Percentiles rank a stretch among this genome's conserved stretches.
These are phyloP conservation scores for Riparia riparia DNA, from an alignment of 2,113 vertebrate species.

Conservation along the genomic window DNA sequence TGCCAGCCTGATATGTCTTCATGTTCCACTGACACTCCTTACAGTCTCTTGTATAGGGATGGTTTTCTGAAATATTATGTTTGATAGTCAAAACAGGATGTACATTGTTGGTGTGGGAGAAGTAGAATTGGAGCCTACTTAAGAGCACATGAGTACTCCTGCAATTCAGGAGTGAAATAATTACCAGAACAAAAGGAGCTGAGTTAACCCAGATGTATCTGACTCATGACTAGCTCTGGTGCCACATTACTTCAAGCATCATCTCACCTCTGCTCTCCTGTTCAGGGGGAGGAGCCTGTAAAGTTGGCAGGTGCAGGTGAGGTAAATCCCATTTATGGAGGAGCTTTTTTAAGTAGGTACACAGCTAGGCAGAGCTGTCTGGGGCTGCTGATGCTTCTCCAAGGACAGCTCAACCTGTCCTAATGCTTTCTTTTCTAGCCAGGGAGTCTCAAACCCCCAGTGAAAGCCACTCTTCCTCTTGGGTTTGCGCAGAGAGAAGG, in stretches of 20 bases:
- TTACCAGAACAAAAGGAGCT: neutral
- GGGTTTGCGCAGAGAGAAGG: neutral
- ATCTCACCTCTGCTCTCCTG: neutral
- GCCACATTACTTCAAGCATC: neutral
- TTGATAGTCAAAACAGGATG: neutral
- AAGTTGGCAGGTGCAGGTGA: neutral
- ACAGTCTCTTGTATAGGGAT: neutral
- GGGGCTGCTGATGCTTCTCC: neutral
- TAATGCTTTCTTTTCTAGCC: neutral
- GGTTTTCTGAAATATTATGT: neutral
- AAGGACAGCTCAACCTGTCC: neutral
- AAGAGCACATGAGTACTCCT: neutral
- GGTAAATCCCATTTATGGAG: neutral
- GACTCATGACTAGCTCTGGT: neutral
- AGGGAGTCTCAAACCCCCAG: neutral
- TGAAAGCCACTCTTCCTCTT: neutral
- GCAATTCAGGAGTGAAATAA: neutral
- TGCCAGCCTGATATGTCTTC: neutral
- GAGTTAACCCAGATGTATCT: neutral
- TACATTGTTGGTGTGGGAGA: neutral
- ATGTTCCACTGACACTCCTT: neutral
- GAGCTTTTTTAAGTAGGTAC: neutral
- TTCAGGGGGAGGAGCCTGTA: neutral
- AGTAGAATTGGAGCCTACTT: neutral
- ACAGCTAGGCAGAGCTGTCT: neutral